phyloP scores from a whole-genome alignment of 2,113 vertebrate genomes.

The Chinchilla lanigera region DNA sequence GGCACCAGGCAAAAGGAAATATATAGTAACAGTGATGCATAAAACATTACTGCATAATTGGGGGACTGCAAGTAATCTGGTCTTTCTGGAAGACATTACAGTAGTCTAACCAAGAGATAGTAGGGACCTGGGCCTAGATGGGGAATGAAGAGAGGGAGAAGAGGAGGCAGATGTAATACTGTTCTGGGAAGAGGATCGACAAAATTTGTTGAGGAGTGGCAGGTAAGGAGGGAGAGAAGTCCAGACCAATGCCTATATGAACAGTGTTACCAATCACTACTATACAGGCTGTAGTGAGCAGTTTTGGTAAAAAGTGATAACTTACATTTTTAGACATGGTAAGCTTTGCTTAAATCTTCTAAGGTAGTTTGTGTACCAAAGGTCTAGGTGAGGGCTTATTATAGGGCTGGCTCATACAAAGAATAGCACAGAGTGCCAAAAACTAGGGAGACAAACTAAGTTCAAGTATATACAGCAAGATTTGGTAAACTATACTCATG shows the following conservation, averaged over 20 bases:
- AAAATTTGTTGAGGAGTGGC: conserved; percentile 16
- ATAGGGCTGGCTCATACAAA: neutral
- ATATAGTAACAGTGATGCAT: neutral
- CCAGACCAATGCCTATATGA: neutral
- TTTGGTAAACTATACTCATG: neutral
- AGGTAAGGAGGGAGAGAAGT: neutral
- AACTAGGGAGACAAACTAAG: conserved; percentile 1
- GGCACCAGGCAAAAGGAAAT: neutral
- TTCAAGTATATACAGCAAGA: neutral
- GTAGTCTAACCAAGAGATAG: neutral
- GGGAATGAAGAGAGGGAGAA: neutral
- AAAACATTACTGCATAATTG: conserved; percentile 8
- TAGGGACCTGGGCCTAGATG: neutral
- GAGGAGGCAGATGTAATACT: neutral
- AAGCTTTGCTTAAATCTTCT: conserved; percentile 21
- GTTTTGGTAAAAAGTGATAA: neutral
- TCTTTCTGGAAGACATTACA: neutral
- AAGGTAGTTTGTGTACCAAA: neutral
- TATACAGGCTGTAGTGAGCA: neutral
- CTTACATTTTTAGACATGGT: neutral
- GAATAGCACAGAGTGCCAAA: neutral
- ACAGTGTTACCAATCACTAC: neutral
- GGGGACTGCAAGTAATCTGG: neutral
- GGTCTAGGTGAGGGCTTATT: neutral
- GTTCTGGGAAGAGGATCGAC: neutral